Evolutionary conservation across 2,113 vertebrate species (phyloP), one percentile per base, ranked within the genome.

Genomic region (Chroicocephalus ridibundus): DNA sequence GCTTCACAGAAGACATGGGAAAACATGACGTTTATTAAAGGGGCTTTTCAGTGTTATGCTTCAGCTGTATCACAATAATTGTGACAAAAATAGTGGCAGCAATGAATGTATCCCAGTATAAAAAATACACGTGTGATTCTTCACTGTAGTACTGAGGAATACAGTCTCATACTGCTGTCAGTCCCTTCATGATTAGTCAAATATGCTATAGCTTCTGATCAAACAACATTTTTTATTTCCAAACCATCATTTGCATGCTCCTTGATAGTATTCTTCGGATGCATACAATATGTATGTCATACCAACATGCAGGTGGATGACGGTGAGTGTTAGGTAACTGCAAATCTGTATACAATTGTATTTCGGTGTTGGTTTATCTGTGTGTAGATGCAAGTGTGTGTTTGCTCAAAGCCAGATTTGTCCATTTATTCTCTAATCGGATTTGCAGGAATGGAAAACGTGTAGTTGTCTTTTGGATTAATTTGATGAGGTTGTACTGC

Each of bases 41-140:
- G 27, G 15, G 3, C 13, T 90, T 90, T 86, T 74, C 60, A 80
- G 15, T 19, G 6, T 27, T 25, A 22, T 57, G 4, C 31, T 88
- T 93, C 54, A 74, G 11, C 25, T 66, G 6, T 49, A 62, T 72
- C 40, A 69, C 47, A 88, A 20, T 24, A 82, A 69, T 17, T 49
- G 20, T 13, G 2, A 49, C 17, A 77, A 88, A 85, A 78, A 51
- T 8, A 66, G 13, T 46, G 34, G 5, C 25, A 72, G 15, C 9
- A 51, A 21, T 18, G 19, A 14, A 8, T 58, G 10, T 26, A 40
- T 15, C 24, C 16, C 36, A 25, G 9, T 46, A 54, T n/a, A n/a
- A 92, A 88, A 42, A 52, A 65, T 2, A 2, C 1, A 11, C 0
- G 0, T 18, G 3, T 61, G 36, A 29, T 64, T 78, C 36, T 64